Base-by-base conservation (phyloP, 2,113 vertebrate genomes). In the Neolamprologus caudopunctatus region DNA sequence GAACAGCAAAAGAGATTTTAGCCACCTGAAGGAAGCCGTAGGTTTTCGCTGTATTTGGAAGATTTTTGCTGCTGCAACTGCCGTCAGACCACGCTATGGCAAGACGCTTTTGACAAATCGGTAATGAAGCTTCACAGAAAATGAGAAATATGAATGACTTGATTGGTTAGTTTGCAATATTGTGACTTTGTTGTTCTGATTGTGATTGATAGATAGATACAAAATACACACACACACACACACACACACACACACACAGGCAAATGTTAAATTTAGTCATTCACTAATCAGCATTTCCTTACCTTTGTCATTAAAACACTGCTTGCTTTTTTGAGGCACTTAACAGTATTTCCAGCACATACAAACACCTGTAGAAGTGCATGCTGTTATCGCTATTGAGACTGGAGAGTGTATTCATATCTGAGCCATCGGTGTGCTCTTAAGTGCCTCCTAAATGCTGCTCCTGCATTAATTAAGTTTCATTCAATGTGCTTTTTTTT, bases 391-490 rank as follows among this genome's bases (percentile, higher is more conserved):
- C 6, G 24, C 68, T 75, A 75, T 89, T 90, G 85, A 82, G 57
- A 80, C 87, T 81, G 31, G 80, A 87, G 86, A 86, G 87, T 54
- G 9, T 42, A 5, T 40, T 63, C 73, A 10, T 87, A 71, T 88
- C 82, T 35, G 2, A 78, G 55, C 89, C 88, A 87, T 88, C 87
- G 33, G 51, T 13, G 50, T 61, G 84, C 80, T 86, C 51, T 86
- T 90, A 88, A 94, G 93, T 91, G 90, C 73, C 71, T 57, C 35
- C 88, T 92, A 86, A 91, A 93, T 85, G 91, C 87, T 82, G 80
- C 86, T 78, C 66, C 88, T 33, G 87, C 85, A 53, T 94, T 90
- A 93, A 94, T 92, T 92, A 71, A 91, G 89, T 51, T 93, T 90
- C 83, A 90, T 89, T 82, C 42, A 6, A 26, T 42, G 54, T 51